These are phyloP conservation scores for Rhynchomys soricoides DNA, from an alignment of 2,113 vertebrate species.

Conservation along the genomic window DNA sequence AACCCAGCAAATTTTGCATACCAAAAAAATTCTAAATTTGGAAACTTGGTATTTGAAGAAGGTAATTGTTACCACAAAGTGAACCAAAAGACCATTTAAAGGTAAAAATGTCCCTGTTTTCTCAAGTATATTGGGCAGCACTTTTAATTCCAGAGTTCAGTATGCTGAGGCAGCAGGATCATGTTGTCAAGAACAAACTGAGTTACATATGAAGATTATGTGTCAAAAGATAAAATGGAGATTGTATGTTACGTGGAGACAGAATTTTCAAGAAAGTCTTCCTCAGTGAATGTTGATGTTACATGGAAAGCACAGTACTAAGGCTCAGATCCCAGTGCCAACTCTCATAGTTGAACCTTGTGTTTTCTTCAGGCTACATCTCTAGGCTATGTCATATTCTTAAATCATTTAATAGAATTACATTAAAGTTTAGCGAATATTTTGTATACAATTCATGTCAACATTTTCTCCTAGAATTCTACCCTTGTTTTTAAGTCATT, in stretches of 20 bases:
- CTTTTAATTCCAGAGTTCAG: background rate
- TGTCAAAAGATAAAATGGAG: background rate
- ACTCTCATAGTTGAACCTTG: background rate
- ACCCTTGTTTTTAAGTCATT: background rate
- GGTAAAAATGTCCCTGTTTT: accelerated
- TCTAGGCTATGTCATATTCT: background rate
- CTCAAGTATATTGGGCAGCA: too few species aligned
- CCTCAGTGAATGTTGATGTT: background rate
- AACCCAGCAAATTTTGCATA: background rate
- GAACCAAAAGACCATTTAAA: background rate
- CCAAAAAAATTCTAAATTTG: background rate
- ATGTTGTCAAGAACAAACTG: background rate
- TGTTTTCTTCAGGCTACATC: background rate
- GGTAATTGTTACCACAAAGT: background rate
- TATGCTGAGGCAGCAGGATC: background rate
- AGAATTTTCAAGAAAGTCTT: background rate
- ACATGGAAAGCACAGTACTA: background rate
- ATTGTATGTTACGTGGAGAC: background rate
- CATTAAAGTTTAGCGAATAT: background rate
- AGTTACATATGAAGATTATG: background rate
- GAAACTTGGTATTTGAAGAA: background rate
- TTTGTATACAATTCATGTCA: background rate
- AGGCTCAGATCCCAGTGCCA: background rate
- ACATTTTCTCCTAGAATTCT: background rate
- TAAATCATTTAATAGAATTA: background rate